Conservation (phyloP, 2,797 vertebrate genomes). For the Acrossocheilus fasciatus region DNA sequence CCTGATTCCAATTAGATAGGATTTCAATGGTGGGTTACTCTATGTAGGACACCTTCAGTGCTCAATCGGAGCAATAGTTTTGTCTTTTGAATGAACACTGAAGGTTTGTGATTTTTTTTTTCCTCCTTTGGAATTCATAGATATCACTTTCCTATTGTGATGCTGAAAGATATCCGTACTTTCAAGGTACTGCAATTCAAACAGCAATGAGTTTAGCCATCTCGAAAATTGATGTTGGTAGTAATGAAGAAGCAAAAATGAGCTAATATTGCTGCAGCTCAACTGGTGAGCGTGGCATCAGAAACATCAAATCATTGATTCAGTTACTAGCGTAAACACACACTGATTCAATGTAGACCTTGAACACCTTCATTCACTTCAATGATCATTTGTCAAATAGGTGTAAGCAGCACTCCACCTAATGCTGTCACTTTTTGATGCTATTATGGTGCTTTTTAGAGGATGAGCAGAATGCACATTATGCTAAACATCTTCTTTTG, state of each 20-base stretch:
- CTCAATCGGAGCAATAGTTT: slow-evolving; percentile 63
- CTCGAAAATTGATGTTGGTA: not conserved
- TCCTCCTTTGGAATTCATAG: slow-evolving; percentile 44
- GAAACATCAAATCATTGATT: not conserved
- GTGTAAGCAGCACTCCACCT: no score
- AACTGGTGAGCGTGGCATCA: not conserved
- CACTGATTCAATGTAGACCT: no score
- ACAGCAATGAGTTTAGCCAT: slow-evolving; percentile 1
- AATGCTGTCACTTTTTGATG: not conserved
- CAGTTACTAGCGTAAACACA: not conserved
- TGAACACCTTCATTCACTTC: no score
- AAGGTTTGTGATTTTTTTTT: slow-evolving; percentile 6
- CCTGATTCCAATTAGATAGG: slow-evolving; percentile 59
- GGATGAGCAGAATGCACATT: not conserved
- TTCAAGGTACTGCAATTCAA: slow-evolving; percentile 40
- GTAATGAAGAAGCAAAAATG: not conserved
- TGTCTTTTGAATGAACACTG: slow-evolving; percentile 42
- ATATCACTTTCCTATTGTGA: slow-evolving; percentile 46
- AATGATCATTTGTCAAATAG: not conserved
- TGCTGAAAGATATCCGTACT: slow-evolving; percentile 39
- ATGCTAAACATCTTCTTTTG: not conserved
- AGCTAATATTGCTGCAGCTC: no score
- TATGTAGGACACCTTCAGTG: slow-evolving; percentile 65
- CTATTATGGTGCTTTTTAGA: not conserved
- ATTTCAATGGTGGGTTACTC: slow-evolving; percentile 66